Percentiles rank a stretch among this genome's conserved stretches.
phyloP scores from a whole-genome alignment of 2,113 vertebrate species.

The Bos javanicus region DNA sequence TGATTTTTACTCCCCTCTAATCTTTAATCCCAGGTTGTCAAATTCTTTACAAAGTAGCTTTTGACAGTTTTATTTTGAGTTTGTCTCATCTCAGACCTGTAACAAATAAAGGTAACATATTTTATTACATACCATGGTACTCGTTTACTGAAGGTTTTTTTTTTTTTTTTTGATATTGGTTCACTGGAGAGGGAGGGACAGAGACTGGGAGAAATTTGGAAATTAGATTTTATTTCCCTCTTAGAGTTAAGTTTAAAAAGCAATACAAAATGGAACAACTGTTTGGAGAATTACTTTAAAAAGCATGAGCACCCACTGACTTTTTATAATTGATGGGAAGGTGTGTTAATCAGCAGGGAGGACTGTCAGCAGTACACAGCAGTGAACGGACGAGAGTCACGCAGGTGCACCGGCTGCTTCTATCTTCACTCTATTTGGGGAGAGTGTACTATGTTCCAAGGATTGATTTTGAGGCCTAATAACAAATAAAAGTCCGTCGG shows the following conservation, averaged over 20 bases:
- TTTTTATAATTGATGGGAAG: background rate
- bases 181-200: background rate
- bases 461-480: background rate
- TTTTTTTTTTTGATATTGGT: background rate
- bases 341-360: background rate
- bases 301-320: background rate
- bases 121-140: background rate
- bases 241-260: background rate
- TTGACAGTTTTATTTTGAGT: conserved; percentile 14
- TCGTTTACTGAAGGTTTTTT: background rate
- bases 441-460: background rate
- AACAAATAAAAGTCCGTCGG: background rate
- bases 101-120: background rate
- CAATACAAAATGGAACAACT: background rate
- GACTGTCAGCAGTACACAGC: background rate
- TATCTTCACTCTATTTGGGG: background rate
- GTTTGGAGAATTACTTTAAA: background rate
- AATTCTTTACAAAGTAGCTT: background rate
- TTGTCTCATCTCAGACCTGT: background rate
- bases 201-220: background rate
- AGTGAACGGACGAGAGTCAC: background rate
- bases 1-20: background rate
- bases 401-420: background rate
- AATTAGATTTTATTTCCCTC: background rate
- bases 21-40: background rate